Conservation (phyloP, 2,797 vertebrate genomes). For the Aldrovandia affinis region DNA sequence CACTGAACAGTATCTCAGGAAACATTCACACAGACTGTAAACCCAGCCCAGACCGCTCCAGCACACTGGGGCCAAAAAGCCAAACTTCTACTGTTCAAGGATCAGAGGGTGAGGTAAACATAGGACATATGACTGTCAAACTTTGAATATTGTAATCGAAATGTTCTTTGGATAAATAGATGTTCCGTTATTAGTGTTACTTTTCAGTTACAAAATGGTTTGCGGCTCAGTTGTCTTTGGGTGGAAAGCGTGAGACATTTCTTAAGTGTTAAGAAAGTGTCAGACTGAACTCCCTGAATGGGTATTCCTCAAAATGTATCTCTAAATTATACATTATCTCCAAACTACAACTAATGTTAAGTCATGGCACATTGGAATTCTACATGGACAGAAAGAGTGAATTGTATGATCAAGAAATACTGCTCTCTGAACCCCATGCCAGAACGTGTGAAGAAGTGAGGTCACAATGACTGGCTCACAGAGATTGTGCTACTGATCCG, state of each 20-base stretch:
- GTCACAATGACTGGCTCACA: neutral
- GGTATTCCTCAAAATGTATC: neutral
- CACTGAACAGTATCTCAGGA: neutral
- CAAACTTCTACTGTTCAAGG: neutral
- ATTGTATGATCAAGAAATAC: neutral
- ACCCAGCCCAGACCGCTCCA: neutral
- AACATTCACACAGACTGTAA: neutral
- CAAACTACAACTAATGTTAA: neutral
- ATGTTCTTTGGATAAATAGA: neutral
- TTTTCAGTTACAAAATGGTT: neutral
- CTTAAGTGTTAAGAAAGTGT: neutral
- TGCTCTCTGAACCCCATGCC: neutral
- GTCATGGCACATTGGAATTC: too few relatives aligned
- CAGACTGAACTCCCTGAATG: neutral
- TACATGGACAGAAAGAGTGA: neutral
- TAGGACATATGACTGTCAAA: neutral
- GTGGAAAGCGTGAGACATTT: neutral
- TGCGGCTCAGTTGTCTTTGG: neutral
- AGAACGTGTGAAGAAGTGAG: neutral
- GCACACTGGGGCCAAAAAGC: neutral
- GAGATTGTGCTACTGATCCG: slow-evolving; percentile 2
- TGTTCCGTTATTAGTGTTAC: neutral
- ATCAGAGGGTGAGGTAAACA: neutral
- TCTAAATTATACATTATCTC: neutral
- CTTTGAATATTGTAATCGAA: neutral